phyloP scores from a whole-genome alignment of 2,888 invertebrate genomes.

The Drosophila basisetae region DNA sequence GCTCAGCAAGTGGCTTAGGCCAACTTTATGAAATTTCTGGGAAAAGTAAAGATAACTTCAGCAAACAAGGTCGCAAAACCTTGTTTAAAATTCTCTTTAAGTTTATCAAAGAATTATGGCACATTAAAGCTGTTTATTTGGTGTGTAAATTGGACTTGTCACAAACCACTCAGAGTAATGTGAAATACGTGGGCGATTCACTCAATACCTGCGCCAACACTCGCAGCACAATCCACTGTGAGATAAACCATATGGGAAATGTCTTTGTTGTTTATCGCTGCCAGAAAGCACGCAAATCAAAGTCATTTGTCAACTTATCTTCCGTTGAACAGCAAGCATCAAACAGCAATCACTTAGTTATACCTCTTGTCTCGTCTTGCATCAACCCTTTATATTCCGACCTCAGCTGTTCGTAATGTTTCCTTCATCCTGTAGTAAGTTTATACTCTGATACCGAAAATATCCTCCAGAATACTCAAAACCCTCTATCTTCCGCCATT shows the following conservation, averaged over 20 bases:
- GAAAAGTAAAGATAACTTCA: not conserved
- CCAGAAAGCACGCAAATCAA: slow-evolving; percentile 34
- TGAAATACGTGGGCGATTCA: slow-evolving; percentile 47
- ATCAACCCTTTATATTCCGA: slow-evolving; percentile 4
- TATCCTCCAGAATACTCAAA: not conserved
- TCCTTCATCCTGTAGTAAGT: slow-evolving; percentile 29
- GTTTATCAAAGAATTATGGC: not conserved
- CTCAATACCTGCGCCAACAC: slow-evolving; percentile 23
- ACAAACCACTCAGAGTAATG: slow-evolving; percentile 43
- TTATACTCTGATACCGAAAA: not conserved
- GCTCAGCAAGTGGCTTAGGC: not conserved
- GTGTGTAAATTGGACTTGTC: slow-evolving; percentile 26
- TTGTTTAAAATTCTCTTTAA: not conserved
- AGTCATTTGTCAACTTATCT: slow-evolving; percentile 32
- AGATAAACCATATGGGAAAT: slow-evolving; percentile 23
- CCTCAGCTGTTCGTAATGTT: slow-evolving; percentile 20
- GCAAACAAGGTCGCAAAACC: not conserved
- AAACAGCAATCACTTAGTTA: slow-evolving; percentile 39
- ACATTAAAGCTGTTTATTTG: slow-evolving; percentile 17
- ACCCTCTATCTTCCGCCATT: fast-evolving
- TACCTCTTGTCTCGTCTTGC: slow-evolving; percentile 6
- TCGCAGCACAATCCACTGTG: slow-evolving; percentile 13
- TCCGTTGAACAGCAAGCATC: slow-evolving; percentile 24
- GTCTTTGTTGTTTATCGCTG: not conserved
- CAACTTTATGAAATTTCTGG: slow-evolving; percentile 15